Evolutionary conservation across 2,113 vertebrate genomes (phyloP).

Genomic region (Helogale parvula): DNA sequence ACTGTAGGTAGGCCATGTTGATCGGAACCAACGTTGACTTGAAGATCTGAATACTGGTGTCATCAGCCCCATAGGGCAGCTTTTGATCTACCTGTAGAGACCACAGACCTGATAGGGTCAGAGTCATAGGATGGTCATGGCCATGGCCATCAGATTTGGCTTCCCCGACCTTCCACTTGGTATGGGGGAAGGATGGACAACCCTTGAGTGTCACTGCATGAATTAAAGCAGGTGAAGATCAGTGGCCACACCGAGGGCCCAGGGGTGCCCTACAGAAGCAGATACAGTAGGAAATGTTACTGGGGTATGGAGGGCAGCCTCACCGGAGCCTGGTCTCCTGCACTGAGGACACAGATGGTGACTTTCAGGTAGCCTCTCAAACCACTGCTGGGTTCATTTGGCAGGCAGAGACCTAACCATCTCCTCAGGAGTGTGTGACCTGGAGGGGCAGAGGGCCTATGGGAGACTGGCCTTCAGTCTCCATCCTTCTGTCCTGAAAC

Average conservation of each 20-base stretch:
- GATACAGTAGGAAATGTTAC: neutral
- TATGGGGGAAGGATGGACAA: neutral
- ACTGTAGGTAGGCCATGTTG: slow-evolving; percentile 45
- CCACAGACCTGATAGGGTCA: neutral
- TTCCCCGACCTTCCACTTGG: neutral
- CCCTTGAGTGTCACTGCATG: neutral
- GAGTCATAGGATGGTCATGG: neutral
- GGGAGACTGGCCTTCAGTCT: neutral
- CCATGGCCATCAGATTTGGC: neutral
- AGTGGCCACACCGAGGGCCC: neutral
- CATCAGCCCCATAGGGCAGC: neutral
- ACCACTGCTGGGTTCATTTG: neutral
- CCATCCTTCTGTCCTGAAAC: neutral
- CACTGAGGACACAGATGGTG: slow-evolving; percentile 74
- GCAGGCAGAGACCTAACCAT: slow-evolving; percentile 84
- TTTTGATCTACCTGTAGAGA: slow-evolving; percentile 76
- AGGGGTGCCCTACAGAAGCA: neutral
- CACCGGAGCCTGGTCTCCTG: slow-evolving; percentile 77
- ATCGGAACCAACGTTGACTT: neutral
- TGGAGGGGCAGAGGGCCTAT: slow-evolving; percentile 41
- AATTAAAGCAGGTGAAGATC: neutral
- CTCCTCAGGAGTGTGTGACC: slow-evolving; percentile 78
- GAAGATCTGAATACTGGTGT: slow-evolving; percentile 65
- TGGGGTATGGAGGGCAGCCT: neutral
- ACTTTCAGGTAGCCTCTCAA: slow-evolving; percentile 81